Percentiles rank a stretch among this genome's conserved stretches.
phyloP scores from a whole-genome alignment of 2,113 vertebrate genomes.

The Gorsachius goisagi region DNA sequence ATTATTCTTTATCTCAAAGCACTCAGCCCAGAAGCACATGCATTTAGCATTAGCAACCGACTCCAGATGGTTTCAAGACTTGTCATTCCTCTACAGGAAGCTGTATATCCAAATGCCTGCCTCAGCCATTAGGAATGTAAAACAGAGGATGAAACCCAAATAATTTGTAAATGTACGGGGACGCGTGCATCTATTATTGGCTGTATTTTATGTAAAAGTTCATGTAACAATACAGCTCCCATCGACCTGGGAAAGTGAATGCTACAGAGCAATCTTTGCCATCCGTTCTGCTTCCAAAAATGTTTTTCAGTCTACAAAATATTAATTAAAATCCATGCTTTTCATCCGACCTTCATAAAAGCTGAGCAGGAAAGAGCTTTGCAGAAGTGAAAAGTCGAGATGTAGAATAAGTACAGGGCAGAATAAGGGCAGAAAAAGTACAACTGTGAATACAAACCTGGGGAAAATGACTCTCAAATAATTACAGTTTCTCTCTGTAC shows the following conservation, averaged over 20 bases:
- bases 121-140: background rate
- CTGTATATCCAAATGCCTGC: background rate
- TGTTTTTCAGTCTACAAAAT: background rate
- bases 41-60: background rate
- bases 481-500: background rate
- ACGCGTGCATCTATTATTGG: background rate
- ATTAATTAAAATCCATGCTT: background rate
- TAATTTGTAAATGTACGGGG: accelerated
- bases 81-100: background rate
- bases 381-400: background rate
- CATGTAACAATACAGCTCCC: background rate
- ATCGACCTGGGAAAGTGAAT: background rate
- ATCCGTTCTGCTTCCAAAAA: background rate
- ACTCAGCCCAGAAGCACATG: background rate
- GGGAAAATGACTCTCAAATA: background rate
- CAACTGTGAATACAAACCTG: background rate
- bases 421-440: background rate
- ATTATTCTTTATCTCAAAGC: background rate
- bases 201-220: background rate
- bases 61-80: background rate
- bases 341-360: background rate
- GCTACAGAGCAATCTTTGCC: background rate
- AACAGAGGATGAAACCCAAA: background rate
- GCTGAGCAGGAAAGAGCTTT: background rate
- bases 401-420: background rate